A percentile compares a stretch with the other conserved stretches of the same genome.
Evolutionary conservation across 2,113 vertebrate species (phyloP).

Genomic region (Cyanoderma ruficeps): DNA sequence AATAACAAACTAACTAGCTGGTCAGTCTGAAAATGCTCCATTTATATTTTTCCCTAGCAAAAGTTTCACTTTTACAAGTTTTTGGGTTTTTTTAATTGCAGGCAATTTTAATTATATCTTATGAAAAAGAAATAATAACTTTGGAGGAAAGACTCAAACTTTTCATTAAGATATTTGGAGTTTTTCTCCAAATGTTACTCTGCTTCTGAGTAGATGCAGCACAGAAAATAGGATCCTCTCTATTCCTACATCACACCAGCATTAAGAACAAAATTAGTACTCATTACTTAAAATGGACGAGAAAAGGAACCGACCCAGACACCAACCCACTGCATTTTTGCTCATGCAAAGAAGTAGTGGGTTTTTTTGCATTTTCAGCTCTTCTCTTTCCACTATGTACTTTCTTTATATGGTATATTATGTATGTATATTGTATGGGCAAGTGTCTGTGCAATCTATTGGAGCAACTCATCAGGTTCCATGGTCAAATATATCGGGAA

Average conservation of each 20-base stretch:
- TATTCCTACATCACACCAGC: background rate
- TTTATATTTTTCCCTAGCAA: background rate
- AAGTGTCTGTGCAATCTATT: background rate
- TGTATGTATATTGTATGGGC: background rate
- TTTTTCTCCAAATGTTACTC: background rate
- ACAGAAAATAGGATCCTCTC: background rate
- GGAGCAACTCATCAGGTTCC: background rate
- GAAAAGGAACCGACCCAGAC: background rate
- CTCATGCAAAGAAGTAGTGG: background rate
- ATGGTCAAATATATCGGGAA: background rate
- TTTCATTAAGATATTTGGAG: background rate
- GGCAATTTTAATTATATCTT: background rate
- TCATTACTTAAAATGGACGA: background rate
- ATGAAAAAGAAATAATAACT: background rate
- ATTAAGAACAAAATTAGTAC: background rate
- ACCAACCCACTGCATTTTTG: background rate
- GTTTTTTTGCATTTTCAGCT: background rate
- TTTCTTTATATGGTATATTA: background rate
- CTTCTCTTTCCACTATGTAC: background rate
- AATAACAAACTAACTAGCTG: background rate
- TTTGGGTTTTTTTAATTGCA: background rate
- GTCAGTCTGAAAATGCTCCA: background rate
- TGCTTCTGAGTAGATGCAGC: background rate
- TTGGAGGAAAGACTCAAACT: background rate
- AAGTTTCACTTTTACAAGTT: background rate